Base-by-base conservation (phyloP, 2,797 vertebrate species). In the Chaetophractus vellerosus region DNA sequence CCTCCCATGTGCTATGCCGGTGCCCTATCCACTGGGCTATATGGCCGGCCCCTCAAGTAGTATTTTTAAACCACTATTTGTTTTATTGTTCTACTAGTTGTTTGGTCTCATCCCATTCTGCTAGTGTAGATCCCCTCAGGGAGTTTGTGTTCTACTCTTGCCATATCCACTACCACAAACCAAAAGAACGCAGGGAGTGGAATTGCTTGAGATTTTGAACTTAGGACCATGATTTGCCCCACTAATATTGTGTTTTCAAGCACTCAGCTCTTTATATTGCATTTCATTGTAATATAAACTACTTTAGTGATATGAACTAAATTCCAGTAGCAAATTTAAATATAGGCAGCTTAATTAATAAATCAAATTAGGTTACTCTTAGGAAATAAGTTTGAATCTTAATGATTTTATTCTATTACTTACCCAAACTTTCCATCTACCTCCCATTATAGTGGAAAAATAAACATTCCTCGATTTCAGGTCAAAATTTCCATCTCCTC, bases 111-210 rank as follows among this genome's bases (percentile, higher is more conserved):
- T 41, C n/a, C 38, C 26, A 41, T 1, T 15, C 12, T 21, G 3
- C 79, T 45, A 19, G 18, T n/a, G 31, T 71, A 41, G 78, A 61
- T n/a, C 16, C 1, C 21, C 26, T 38, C 5, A 15, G 57, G 18
- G 19, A 2, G 1, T 50, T 18, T 14, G 38, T 50, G 38, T 86
- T 19, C 5, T 41, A 23, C 8, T 4, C 9, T 16, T 5, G 16
- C 11, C 0, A 31, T 18, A 45, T 63, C 36, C 28, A 1, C n/a
- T 15, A 23, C 10, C 1, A 10, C 36, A 5, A 9, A 2, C 4
- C n/a, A 71, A 6, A 6, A 52, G 14, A 41, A 66, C 8, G 23
- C 1, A 19, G 12, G 48, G n/a, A 52, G 57, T 4, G 0, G 4
- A 69, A 24, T 2, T 66, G 21, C 24, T 38, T n/a, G 52, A 80